These are phyloP conservation scores for Leptoclinus maculatus DNA, from an alignment of 2,797 vertebrate genomes.

Conservation along the genomic window DNA sequence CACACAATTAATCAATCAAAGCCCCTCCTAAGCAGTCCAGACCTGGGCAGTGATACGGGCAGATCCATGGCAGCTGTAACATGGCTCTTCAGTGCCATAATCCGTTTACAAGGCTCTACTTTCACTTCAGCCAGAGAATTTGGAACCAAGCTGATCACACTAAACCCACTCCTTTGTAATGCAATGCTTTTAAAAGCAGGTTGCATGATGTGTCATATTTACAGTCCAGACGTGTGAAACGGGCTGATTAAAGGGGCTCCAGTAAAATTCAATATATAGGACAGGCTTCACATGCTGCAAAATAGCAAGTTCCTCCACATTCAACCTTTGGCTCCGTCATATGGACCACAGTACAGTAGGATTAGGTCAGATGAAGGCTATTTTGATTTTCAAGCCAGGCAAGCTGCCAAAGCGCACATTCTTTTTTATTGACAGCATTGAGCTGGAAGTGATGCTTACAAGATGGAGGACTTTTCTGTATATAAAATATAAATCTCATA, in stretches of 20 bases:
- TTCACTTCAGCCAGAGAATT: constrained; percentile 48
- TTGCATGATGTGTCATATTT: constrained; percentile 35
- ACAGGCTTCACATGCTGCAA: constrained; percentile 7
- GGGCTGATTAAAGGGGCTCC: constrained; percentile 32
- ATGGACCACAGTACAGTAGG: constrained; percentile 26
- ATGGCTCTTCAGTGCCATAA: constrained; percentile 51
- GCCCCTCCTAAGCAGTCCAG: constrained; percentile 60
- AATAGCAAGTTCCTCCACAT: constrained; percentile 13
- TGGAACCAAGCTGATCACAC: constrained; percentile 32
- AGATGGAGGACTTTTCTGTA: constrained; percentile 25
- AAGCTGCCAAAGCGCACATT: constrained; percentile 48
- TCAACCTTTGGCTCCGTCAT: constrained; percentile 8
- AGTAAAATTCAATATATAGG: constrained; percentile 16
- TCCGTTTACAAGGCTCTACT: constrained; percentile 59
- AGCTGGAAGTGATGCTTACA: constrained; percentile 13
- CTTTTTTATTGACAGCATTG: constrained; percentile 47
- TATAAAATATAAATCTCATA: constrained; percentile 32
- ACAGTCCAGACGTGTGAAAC: constrained; percentile 43
- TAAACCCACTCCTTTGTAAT: constrained; percentile 49
- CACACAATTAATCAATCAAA: constrained; percentile 75
- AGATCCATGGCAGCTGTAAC: constrained; percentile 73
- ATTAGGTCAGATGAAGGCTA: constrained; percentile 37
- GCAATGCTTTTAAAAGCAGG: constrained; percentile 35
- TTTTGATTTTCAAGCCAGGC: constrained; percentile 33
- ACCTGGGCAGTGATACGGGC: constrained; percentile 59